A percentile compares a stretch with the other conserved stretches of the same genome.
phyloP scores from a whole-genome alignment of 2,113 vertebrate species.

The Protomyctophum bolini region DNA sequence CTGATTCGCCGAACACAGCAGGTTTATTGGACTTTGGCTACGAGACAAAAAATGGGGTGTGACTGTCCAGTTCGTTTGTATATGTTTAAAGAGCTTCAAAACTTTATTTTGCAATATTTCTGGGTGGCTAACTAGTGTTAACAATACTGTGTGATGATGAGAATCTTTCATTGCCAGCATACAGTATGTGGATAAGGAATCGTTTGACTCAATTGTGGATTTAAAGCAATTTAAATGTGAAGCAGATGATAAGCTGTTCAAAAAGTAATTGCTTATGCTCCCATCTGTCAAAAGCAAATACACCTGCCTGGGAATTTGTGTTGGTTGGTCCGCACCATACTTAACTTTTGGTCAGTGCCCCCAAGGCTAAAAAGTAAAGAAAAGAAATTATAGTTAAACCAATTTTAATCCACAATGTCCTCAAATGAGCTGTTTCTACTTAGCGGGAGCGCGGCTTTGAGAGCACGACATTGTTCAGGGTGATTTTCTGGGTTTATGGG shows the following conservation, averaged over 20 bases:
- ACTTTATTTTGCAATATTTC: not conserved
- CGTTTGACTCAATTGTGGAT: not conserved
- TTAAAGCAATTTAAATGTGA: not conserved
- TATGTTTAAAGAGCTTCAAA: not conserved
- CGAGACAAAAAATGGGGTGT: slow-evolving; percentile 20
- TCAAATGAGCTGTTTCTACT: slow-evolving; percentile 47
- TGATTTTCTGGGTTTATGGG: slow-evolving; percentile 35
- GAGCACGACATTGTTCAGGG: slow-evolving; percentile 41
- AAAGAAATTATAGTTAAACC: slow-evolving; percentile 19
- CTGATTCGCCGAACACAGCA: slow-evolving; percentile 40
- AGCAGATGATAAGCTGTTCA: not conserved
- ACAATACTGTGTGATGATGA: slow-evolving; percentile 4
- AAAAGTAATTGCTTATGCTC: no score
- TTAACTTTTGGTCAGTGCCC: not conserved
- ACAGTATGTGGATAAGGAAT: not conserved
- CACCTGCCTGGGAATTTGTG: no score
- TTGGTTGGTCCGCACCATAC: no score
- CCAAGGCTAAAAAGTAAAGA: slow-evolving; percentile 29
- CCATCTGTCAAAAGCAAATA: no score
- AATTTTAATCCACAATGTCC: slow-evolving; percentile 42
- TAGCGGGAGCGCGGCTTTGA: slow-evolving; percentile 44
- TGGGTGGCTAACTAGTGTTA: not conserved
- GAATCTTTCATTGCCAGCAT: not conserved
- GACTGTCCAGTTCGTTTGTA: slow-evolving; percentile 1
- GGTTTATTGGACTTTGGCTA: slow-evolving; percentile 42